phyloP scores from a whole-genome alignment of 2,113 vertebrate species.

The Anhinga rufa region DNA sequence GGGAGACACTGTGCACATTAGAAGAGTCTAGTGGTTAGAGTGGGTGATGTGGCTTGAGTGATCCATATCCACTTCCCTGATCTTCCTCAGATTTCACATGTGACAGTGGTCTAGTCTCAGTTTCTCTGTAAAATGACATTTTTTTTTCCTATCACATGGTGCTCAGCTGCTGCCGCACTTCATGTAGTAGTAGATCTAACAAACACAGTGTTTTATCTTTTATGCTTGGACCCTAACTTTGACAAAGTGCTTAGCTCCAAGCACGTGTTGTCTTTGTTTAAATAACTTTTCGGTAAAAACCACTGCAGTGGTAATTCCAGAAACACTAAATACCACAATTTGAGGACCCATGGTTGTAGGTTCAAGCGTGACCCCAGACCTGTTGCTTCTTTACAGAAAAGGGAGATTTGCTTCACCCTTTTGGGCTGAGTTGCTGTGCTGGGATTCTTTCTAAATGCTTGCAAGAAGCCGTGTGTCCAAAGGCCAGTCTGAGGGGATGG shows the following conservation, averaged over 20 bases:
- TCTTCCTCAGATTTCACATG: slow-evolving; percentile 14
- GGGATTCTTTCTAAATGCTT: background rate
- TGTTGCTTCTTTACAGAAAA: background rate
- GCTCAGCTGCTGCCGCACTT: slow-evolving; percentile 24
- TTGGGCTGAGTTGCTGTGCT: background rate
- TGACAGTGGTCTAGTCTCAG: background rate
- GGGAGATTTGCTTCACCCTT: background rate
- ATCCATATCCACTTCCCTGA: background rate
- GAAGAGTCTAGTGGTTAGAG: background rate
- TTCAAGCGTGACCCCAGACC: background rate
- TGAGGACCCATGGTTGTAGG: background rate
- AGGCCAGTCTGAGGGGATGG: fast-evolving
- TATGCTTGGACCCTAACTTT: background rate
- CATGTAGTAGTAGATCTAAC: background rate
- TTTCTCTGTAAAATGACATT: background rate
- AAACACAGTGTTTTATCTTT: background rate
- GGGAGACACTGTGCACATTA: background rate
- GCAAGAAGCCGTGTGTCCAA: background rate
- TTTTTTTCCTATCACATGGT: slow-evolving; percentile 2
- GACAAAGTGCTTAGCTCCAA: background rate
- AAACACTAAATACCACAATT: background rate
- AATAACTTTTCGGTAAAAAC: background rate
- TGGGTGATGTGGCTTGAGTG: background rate
- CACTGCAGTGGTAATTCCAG: background rate
- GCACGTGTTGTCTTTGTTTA: background rate